phyloP scores from a whole-genome alignment of 2,888 invertebrate genomes.

The Prosapia bicincta region DNA sequence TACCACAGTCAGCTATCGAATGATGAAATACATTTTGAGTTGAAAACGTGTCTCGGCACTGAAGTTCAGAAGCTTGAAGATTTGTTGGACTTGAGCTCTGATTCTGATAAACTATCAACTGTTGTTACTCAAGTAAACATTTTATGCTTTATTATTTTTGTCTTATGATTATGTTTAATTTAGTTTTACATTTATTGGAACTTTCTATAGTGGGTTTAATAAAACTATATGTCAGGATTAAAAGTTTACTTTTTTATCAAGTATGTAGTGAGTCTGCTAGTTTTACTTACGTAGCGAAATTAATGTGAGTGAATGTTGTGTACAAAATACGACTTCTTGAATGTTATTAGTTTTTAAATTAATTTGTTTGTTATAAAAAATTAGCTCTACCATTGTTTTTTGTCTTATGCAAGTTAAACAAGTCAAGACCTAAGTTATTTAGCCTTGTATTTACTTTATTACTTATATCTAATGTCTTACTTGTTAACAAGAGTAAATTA shows the following conservation, averaged over 20 bases:
- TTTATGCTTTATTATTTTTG: not conserved
- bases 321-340: too few species aligned
- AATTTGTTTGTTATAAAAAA: too few species aligned
- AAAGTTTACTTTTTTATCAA: not conserved
- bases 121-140: slow-evolving; percentile 35
- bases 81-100: slow-evolving; percentile 35
- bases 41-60: slow-evolving; percentile 36
- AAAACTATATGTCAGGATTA: not conserved
- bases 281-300: not conserved
- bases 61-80: slow-evolving; percentile 39
- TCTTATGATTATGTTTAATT: too few species aligned
- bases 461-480: too few species aligned
- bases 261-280: not conserved
- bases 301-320: too few species aligned
- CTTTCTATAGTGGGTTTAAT: not conserved
- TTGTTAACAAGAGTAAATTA: too few species aligned
- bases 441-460: too few species aligned
- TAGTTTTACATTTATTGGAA: not conserved
- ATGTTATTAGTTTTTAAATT: too few species aligned
- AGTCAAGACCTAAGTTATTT: too few species aligned
- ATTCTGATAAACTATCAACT: slow-evolving; percentile 33
- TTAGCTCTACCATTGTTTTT: too few species aligned
- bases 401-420: too few species aligned
- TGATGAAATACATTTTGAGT: slow-evolving; percentile 34
- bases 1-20: slow-evolving; percentile 36